Evolutionary conservation across 1,140 invertebrate genomes (phyloP).

Genomic region (Penaeus vannamei): DNA sequence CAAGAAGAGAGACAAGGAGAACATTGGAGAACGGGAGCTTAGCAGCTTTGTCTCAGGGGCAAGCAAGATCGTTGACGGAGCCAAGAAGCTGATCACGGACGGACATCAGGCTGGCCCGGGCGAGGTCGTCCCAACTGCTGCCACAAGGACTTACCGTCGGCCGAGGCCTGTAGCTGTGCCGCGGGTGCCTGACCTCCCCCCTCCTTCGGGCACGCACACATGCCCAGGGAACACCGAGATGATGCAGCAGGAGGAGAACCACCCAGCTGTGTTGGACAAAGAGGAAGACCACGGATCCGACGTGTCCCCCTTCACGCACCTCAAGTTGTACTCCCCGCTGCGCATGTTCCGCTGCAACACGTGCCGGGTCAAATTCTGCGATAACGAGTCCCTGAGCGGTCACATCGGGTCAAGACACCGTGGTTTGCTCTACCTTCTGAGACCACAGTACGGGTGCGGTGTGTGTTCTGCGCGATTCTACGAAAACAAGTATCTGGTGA

Average conservation of each 20-base stretch:
- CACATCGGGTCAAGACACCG: slow-evolving; percentile 61
- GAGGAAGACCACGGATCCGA: slow-evolving; percentile 20
- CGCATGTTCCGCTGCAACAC: slow-evolving; percentile 67
- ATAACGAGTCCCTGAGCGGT: slow-evolving; percentile 60
- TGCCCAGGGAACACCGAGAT: background rate
- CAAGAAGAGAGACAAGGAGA: slow-evolving; percentile 66
- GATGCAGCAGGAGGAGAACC: background rate
- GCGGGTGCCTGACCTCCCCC: slow-evolving; percentile 49
- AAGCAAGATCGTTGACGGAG: slow-evolving; percentile 47
- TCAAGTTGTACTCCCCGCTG: slow-evolving; percentile 66
- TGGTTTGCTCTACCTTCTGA: slow-evolving; percentile 60
- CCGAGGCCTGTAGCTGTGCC: slow-evolving; percentile 65
- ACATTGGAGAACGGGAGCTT: slow-evolving; percentile 39
- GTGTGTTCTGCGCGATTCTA: slow-evolving; percentile 67
- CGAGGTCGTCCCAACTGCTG: slow-evolving; percentile 41
- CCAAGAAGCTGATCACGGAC: slow-evolving; percentile 38
- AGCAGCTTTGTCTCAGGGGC: slow-evolving; percentile 19
- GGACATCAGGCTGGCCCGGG: background rate
- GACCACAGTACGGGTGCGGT: slow-evolving; percentile 67
- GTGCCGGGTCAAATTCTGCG: slow-evolving; percentile 66
- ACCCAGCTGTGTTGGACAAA: background rate
- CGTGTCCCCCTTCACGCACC: slow-evolving; percentile 46
- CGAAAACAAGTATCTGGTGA: slow-evolving; percentile 66
- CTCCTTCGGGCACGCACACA: background rate
- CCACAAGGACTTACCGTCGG: slow-evolving; percentile 56